phyloP scores from a whole-genome alignment of 2,797 vertebrate genomes.

The Gephyroberyx darwinii region DNA sequence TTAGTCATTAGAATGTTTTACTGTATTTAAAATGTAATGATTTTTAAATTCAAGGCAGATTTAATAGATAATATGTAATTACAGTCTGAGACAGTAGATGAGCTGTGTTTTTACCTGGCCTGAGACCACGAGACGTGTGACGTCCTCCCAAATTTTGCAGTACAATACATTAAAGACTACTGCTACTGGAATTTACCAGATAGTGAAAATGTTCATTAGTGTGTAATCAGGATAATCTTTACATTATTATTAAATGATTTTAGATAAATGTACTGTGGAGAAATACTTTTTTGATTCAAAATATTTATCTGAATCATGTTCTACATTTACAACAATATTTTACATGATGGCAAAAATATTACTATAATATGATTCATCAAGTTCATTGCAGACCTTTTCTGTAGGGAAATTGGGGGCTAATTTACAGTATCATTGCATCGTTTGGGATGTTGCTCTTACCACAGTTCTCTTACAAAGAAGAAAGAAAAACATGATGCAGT shows the following conservation, averaged over 20 bases:
- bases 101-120: not conserved
- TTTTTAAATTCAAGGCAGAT: too few relatives aligned
- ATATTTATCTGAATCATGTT: not conserved
- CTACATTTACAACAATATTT: not conserved
- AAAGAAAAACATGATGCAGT: not conserved
- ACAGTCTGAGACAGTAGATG: not conserved
- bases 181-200: too few relatives aligned
- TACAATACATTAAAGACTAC: conserved; percentile 53
- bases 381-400: too few relatives aligned
- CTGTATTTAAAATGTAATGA: not conserved
- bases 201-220: too few relatives aligned
- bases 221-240: too few relatives aligned
- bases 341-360: too few relatives aligned
- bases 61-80: not conserved
- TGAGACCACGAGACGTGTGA: conserved; percentile 7
- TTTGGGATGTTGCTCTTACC: not conserved
- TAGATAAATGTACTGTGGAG: not conserved
- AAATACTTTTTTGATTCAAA: not conserved
- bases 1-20: not conserved
- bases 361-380: too few relatives aligned
- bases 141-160: conserved; percentile 13
- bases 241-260: conserved; percentile 9
- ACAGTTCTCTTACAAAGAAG: not conserved
- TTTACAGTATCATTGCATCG: not conserved
- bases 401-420: not conserved